Evolutionary conservation across 23 tunicate genomes (phyloP).

Genomic region (Styela clava): DNA sequence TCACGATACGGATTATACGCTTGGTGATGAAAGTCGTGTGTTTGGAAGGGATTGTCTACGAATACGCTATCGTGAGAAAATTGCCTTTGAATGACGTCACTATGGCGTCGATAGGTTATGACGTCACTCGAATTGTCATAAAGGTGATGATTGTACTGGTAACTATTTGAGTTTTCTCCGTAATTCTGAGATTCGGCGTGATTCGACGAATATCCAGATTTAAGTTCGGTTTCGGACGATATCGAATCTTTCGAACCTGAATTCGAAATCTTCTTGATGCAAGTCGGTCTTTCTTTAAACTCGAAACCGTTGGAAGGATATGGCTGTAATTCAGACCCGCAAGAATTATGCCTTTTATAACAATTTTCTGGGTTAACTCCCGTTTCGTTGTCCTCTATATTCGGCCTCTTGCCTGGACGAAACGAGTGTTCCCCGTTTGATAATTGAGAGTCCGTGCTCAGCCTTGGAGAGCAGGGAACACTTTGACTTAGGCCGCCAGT

Average conservation of each 20-base stretch:
- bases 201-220: not conserved
- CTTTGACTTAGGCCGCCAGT: not conserved
- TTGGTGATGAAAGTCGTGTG: not conserved
- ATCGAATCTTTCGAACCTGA: not conserved
- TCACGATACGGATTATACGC: not conserved
- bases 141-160: not conserved
- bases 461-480: not conserved
- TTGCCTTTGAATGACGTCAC: constrained; percentile 2
- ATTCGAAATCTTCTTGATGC: constrained; percentile 1
- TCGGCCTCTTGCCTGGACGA: constrained; percentile 9
- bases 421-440: not conserved
- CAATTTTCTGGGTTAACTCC: not conserved
- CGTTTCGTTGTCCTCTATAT: not conserved
- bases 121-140: not conserved
- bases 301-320: not conserved
- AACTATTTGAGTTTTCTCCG: not conserved
- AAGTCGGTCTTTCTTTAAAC: constrained; percentile 1
- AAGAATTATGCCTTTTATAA: not conserved
- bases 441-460: not conserved
- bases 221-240: not conserved
- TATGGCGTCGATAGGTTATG: constrained; percentile 11
- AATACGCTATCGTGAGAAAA: not conserved
- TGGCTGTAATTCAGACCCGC: not conserved
- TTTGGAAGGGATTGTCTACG: not conserved
- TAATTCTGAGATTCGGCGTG: not conserved